Conservation (phyloP, 2,888 invertebrate genomes). For the Megamerina dolium region DNA sequence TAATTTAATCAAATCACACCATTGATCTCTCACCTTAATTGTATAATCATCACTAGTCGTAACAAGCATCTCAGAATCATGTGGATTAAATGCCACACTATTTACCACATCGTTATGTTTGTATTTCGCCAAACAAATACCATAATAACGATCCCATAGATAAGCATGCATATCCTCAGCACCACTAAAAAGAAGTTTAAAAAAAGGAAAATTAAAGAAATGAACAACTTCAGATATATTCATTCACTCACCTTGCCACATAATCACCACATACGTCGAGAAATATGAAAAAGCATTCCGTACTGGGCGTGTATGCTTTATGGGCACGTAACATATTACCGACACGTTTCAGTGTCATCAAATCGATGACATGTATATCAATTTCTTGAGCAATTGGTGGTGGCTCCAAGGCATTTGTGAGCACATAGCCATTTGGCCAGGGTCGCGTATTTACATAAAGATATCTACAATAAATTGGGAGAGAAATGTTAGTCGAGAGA, state of each 20-base stretch:
- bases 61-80: slow-evolving; percentile 72
- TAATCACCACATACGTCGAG: slow-evolving; percentile 75
- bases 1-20: too few species aligned
- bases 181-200: slow-evolving; percentile 53
- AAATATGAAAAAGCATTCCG: slow-evolving; percentile 82
- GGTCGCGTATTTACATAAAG: slow-evolving; percentile 77
- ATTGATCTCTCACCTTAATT: slow-evolving; percentile 59
- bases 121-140: slow-evolving; percentile 66
- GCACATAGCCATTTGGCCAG: slow-evolving; percentile 71
- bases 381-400: slow-evolving; percentile 83
- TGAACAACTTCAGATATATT: neutral
- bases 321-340: slow-evolving; percentile 74
- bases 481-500: neutral
- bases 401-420: slow-evolving; percentile 69
- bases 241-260: slow-evolving; percentile 64
- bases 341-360: slow-evolving; percentile 66
- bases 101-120: slow-evolving; percentile 77
- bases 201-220: neutral
- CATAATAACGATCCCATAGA: slow-evolving; percentile 80
- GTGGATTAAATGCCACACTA: slow-evolving; percentile 78
- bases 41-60: slow-evolving; percentile 77
- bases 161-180: slow-evolving; percentile 79
- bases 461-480: slow-evolving; percentile 53
- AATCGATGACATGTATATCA: slow-evolving; percentile 79
- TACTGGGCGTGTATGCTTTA: slow-evolving; percentile 76